These are phyloP conservation scores for Merodon equestris DNA, from an alignment of 2,888 invertebrate genomes.

Conservation along the genomic window DNA sequence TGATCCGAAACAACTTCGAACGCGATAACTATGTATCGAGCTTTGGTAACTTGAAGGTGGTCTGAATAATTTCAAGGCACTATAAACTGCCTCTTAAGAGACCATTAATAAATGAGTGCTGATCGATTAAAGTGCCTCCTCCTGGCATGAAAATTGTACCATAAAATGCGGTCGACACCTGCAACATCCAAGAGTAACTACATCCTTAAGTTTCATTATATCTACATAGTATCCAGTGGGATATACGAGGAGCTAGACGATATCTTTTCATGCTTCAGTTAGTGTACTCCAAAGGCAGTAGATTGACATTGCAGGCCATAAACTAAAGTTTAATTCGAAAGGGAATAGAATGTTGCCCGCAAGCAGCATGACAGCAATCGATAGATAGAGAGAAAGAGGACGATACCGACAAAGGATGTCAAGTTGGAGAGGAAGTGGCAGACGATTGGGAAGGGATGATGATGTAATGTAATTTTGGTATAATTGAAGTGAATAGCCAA, in stretches of 20 bases:
- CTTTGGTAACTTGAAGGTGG: background rate
- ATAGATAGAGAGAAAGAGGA: background rate
- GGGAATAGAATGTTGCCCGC: too few species aligned
- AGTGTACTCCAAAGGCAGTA: background rate
- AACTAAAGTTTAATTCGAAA: conserved; percentile 49
- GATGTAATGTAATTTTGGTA: conserved; percentile 59
- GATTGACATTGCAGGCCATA: conserved; percentile 35
- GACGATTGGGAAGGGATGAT: conserved; percentile 6
- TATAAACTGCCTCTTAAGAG: conserved; percentile 1
- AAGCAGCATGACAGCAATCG: conserved; percentile 33
- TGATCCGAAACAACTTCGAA: too few species aligned
- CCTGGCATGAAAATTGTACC: conserved; percentile 55
- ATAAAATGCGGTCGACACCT: conserved; percentile 66
- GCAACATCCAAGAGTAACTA: conserved; percentile 33
- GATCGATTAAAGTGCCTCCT: conserved; percentile 64
- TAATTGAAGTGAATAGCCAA: conserved; percentile 63
- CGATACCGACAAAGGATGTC: background rate
- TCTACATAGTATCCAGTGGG: conserved; percentile 7
- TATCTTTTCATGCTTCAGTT: too few species aligned
- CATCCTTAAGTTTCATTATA: conserved; percentile 9
- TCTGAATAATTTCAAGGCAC: conserved; percentile 23
- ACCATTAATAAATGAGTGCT: conserved; percentile 62
- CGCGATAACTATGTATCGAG: too few species aligned
- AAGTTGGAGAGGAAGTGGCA: background rate
- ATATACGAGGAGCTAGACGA: background rate